phyloP scores from a whole-genome alignment of 2,888 invertebrate genomes.

The Volucella zonaria region DNA sequence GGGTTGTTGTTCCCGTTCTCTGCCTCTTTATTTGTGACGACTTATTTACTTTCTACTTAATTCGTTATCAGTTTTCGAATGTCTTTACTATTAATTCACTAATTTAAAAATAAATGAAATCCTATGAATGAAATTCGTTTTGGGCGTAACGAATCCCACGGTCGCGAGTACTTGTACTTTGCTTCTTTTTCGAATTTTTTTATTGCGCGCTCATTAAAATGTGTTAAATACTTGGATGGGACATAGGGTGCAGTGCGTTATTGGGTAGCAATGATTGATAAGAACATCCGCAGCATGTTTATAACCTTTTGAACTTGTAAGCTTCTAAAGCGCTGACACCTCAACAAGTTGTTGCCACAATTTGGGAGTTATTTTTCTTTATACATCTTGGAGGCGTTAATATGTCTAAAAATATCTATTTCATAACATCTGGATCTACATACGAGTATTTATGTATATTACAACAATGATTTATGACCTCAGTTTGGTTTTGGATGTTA shows the following conservation, averaged over 20 bases:
- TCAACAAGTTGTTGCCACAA: slow-evolving; percentile 24
- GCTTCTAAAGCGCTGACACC: slow-evolving; percentile 59
- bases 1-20: not conserved
- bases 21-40: not conserved
- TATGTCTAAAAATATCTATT: slow-evolving; percentile 18
- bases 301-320: slow-evolving; percentile 56
- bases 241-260: not conserved
- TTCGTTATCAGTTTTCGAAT: slow-evolving; percentile 28
- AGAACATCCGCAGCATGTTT: slow-evolving; percentile 58
- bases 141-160: slow-evolving; percentile 33
- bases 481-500: too few relatives aligned
- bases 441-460: too few relatives aligned
- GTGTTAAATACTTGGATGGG: slow-evolving; percentile 19
- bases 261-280: slow-evolving; percentile 17
- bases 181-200: slow-evolving; percentile 13
- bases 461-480: too few relatives aligned
- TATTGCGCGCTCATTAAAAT: slow-evolving; percentile 23
- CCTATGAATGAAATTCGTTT: slow-evolving; percentile 59
- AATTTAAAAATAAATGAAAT: slow-evolving; percentile 64
- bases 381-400: not conserved
- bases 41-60: slow-evolving; percentile 39
- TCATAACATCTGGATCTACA: slow-evolving; percentile 30
- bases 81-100: slow-evolving; percentile 56
- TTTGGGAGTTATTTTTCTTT: too few relatives aligned
- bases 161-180: slow-evolving; percentile 22